phyloP scores from a whole-genome alignment of 2,797 vertebrate species.

The Mus spretus region DNA sequence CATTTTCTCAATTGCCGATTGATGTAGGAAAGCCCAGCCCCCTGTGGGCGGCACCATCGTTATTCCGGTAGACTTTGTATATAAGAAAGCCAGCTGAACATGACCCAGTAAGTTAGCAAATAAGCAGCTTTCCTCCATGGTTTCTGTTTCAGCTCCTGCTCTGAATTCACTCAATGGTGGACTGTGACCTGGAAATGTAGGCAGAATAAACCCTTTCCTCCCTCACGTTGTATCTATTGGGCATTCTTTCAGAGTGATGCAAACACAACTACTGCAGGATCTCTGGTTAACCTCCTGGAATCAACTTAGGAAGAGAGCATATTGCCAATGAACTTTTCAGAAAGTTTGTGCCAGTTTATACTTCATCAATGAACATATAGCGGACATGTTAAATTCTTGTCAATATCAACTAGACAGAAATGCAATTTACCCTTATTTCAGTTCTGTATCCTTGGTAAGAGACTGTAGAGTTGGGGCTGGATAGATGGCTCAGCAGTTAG shows the following conservation, averaged over 20 bases:
- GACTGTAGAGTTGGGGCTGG: background rate
- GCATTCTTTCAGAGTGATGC: background rate
- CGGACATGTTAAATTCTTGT: background rate
- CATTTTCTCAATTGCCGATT: background rate
- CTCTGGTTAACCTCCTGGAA: background rate
- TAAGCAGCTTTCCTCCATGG: background rate
- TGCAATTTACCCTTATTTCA: background rate
- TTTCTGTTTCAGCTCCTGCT: background rate
- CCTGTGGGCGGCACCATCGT: background rate
- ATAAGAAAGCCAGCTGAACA: background rate
- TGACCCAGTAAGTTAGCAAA: background rate
- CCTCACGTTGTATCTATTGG: background rate
- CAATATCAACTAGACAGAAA: background rate
- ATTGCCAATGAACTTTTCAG: background rate
- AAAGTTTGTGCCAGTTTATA: background rate
- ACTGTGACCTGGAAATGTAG: background rate
- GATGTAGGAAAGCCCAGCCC: background rate
- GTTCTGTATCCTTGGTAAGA: background rate
- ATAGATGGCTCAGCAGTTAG: too few relatives aligned
- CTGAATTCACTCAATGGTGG: background rate
- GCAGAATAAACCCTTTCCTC: background rate
- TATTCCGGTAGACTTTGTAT: background rate
- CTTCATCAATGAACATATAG: rapidly evolving
- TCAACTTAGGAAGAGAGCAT: background rate
- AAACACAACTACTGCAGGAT: background rate